Evolutionary conservation across 2,797 vertebrate species (phyloP).

Genomic region (Sebastes matsubarae): DNA sequence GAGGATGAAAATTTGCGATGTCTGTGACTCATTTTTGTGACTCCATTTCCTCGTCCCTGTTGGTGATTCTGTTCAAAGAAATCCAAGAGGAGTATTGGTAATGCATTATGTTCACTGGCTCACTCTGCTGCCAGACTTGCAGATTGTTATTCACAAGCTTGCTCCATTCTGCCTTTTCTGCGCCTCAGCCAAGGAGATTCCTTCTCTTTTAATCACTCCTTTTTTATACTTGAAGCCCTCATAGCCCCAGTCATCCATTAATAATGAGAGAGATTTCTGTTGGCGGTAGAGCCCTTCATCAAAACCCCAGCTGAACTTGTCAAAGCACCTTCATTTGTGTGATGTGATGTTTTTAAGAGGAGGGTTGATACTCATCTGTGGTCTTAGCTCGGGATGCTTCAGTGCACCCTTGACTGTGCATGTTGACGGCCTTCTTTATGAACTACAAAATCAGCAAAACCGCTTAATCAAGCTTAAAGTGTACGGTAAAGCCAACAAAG

Average conservation of each 20-base stretch:
- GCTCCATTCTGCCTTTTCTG: slow-evolving; percentile 83
- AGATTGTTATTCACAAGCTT: slow-evolving; percentile 83
- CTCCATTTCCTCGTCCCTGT: slow-evolving; percentile 77
- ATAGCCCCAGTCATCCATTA: slow-evolving; percentile 75
- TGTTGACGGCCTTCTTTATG: slow-evolving; percentile 55
- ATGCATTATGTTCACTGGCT: slow-evolving; percentile 76
- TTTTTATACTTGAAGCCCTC: slow-evolving; percentile 86
- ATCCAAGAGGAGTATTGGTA: slow-evolving; percentile 74
- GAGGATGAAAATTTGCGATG: slow-evolving; percentile 79
- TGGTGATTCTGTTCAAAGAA: slow-evolving; percentile 82
- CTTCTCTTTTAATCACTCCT: slow-evolving; percentile 81
- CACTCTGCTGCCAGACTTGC: slow-evolving; percentile 76
- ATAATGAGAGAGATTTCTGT: slow-evolving; percentile 76
- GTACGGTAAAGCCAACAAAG: slow-evolving; percentile 57
- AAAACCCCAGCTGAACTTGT: slow-evolving; percentile 72
- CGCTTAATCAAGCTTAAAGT: slow-evolving; percentile 55
- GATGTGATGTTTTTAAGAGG: slow-evolving; percentile 70
- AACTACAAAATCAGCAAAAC: slow-evolving; percentile 60
- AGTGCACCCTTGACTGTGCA: slow-evolving; percentile 61
- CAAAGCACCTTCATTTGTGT: slow-evolving; percentile 77
- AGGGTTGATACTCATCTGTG: slow-evolving; percentile 65
- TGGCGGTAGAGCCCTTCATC: slow-evolving; percentile 67
- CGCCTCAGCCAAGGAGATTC: slow-evolving; percentile 87
- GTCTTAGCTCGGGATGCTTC: slow-evolving; percentile 58
- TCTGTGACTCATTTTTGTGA: slow-evolving; percentile 85